phyloP scores from a whole-genome alignment of 2,113 vertebrate genomes.

The Rhineura floridana region DNA sequence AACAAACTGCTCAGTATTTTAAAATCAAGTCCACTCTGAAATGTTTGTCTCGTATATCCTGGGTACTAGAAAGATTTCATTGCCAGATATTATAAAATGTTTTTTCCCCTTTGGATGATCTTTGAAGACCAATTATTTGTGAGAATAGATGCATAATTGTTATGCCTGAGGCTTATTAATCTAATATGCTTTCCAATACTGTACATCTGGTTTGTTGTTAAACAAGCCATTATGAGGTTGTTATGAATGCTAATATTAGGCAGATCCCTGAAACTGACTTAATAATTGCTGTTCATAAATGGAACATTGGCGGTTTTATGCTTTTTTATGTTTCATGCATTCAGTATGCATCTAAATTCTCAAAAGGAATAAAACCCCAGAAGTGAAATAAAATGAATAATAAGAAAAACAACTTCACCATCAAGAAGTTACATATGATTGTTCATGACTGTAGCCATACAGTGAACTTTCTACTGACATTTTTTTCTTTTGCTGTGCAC shows the following conservation, averaged over 20 bases:
- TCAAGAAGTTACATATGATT: background rate
- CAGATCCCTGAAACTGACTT: conserved; percentile 70
- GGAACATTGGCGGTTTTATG: conserved; percentile 13
- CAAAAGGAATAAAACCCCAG: conserved; percentile 9
- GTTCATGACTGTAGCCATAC: background rate
- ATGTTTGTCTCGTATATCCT: conserved; percentile 13
- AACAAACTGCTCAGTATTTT: conserved; percentile 8
- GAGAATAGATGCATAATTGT: conserved; percentile 46
- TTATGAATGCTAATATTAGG: conserved; percentile 65
- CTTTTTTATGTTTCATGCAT: background rate
- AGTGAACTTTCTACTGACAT: background rate
- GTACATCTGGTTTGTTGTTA: conserved; percentile 63
- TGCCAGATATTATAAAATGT: conserved; percentile 1
- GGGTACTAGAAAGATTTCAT: conserved; percentile 12
- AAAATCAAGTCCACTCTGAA: conserved; percentile 9
- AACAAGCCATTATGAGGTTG: conserved; percentile 54
- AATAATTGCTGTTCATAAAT: conserved; percentile 57
- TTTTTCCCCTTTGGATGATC: conserved; percentile 23
- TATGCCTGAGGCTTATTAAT: conserved; percentile 59
- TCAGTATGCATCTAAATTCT: background rate
- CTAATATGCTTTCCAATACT: conserved; percentile 56
- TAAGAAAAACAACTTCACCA: background rate
- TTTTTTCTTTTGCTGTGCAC: background rate
- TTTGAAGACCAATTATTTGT: conserved; percentile 47
- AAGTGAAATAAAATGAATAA: background rate